phyloP scores from a whole-genome alignment of 2,797 vertebrate species.

The Myotis planiceps region DNA sequence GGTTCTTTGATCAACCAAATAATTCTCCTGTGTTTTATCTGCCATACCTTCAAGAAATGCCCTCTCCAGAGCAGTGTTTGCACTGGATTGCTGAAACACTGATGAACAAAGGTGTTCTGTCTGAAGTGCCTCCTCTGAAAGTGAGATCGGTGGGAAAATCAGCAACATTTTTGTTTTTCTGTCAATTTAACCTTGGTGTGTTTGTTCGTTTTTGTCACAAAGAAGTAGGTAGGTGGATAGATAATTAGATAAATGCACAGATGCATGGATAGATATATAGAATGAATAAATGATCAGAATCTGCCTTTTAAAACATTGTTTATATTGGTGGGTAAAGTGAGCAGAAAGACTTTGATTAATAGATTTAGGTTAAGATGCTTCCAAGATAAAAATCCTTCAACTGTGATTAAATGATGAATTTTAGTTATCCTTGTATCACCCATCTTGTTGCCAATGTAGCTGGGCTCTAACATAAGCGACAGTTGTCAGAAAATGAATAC shows the following conservation, averaged over 20 bases:
- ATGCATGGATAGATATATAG: not conserved
- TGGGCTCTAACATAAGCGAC: slow-evolving; percentile 66
- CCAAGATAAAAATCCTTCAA: slow-evolving; percentile 64
- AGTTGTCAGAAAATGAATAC: slow-evolving; percentile 77
- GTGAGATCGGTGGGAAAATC: not conserved
- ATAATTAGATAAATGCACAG: not conserved
- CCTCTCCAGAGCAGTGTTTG: not conserved
- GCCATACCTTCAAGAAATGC: slow-evolving; percentile 31
- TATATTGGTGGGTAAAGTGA: not conserved
- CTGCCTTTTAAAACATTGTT: not conserved
- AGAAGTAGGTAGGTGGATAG: not conserved
- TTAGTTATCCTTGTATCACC: slow-evolving; percentile 73
- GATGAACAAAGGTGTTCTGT: slow-evolving; percentile 15
- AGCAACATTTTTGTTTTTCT: slow-evolving; percentile 3
- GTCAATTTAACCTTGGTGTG: slow-evolving; percentile 52
- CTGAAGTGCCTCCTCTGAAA: not conserved
- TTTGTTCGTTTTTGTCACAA: not conserved
- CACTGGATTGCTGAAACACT: not conserved
- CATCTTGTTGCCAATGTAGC: slow-evolving; percentile 55
- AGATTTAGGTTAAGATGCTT: slow-evolving; percentile 62
- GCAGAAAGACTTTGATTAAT: slow-evolving; percentile 54
- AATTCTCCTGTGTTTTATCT: slow-evolving; percentile 20
- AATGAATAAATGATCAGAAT: slow-evolving; percentile 6
- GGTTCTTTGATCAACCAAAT: slow-evolving; percentile 14
- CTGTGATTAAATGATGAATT: slow-evolving; percentile 58